Base-by-base conservation (phyloP, 1,140 invertebrate genomes). In the Drosophila ohnishii region DNA sequence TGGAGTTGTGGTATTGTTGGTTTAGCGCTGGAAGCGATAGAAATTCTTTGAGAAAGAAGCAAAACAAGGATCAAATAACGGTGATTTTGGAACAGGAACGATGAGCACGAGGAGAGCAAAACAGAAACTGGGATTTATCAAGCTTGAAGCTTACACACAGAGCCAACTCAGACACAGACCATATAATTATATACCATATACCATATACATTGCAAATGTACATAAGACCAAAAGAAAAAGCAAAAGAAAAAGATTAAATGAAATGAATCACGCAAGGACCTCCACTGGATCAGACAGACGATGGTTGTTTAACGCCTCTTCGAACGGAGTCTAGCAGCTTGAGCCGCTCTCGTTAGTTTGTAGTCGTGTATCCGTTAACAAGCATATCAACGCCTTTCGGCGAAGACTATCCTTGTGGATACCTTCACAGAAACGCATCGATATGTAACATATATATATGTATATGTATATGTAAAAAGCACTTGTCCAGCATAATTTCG, bases 41-140 rank as follows among this genome's bases (percentile, higher is more conserved):
- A 86, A 81, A 75, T 86, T 86, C 78, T 86, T 86, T 86, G 75
- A 72, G 79, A 86, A 82, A 86, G 78, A 86, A 79, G 59, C 64
- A 78, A 83, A 82, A 79, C 64, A 64, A 66, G 51, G 32, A 55
- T 37, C 34, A 55, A 37, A 55, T 50, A 80, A 71, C 11, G 50
- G 82, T 86, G 82, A 86, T 86, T 81, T 81, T 78, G 74, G 77
- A 66, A 83, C 32, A 72, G 51, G 67, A 34, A 66, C 14, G 51
- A 32, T 30, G 37, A 59, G 63, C 44, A 48, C 5, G 62, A 65
- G 42, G 47, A 65, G 56, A 61, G 61, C 4, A 70, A 47, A 80
- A 81, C 78, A 82, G 75, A 71, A 87, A 86, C 82, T 86, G 83
- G 83, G 82, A 86, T 86, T 87, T 80, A 82, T 82, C 79, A 82